A percentile compares a stretch with the other conserved stretches of the same genome.
Conservation (phyloP, 1,140 invertebrate species). For the Adoxophyes honmai region DNA sequence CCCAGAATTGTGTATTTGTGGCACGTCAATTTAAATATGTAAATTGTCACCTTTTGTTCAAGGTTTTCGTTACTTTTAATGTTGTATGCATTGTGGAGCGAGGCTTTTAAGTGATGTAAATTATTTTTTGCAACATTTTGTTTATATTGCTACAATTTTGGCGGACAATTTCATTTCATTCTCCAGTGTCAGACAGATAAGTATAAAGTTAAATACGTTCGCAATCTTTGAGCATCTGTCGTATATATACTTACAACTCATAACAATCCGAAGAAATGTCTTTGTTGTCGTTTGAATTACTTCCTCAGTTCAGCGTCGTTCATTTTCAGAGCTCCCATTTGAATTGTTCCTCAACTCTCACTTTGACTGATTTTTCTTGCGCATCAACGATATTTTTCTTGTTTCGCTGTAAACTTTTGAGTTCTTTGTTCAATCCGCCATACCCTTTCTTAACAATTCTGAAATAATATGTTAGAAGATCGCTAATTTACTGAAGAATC, state of each 20-base stretch:
- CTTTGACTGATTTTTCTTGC: not conserved
- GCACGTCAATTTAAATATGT: constrained; percentile 25
- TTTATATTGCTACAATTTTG: too few species aligned
- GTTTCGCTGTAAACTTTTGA: not conserved
- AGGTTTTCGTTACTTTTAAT: not conserved
- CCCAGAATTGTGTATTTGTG: constrained; percentile 18
- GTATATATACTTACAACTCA: constrained; percentile 9
- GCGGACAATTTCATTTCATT: not conserved
- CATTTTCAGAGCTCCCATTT: constrained; percentile 12
- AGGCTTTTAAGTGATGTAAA: not conserved
- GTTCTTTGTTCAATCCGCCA: too few species aligned
- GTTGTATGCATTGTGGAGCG: too few species aligned
- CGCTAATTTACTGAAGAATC: too few species aligned
- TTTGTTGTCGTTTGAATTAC: constrained; percentile 11
- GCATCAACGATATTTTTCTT: not conserved
- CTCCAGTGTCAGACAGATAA: not conserved
- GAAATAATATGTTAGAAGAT: too few species aligned
- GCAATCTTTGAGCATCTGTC: not conserved
- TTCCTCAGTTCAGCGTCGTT: not conserved
- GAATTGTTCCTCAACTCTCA: not conserved
- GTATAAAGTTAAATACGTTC: not conserved
- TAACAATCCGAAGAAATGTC: constrained; percentile 8
- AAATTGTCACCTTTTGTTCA: constrained; percentile 4
- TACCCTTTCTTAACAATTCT: too few species aligned
- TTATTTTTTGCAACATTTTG: too few species aligned